phyloP scores from a whole-genome alignment of 2,888 invertebrate genomes.

The Morpho deidamia region DNA sequence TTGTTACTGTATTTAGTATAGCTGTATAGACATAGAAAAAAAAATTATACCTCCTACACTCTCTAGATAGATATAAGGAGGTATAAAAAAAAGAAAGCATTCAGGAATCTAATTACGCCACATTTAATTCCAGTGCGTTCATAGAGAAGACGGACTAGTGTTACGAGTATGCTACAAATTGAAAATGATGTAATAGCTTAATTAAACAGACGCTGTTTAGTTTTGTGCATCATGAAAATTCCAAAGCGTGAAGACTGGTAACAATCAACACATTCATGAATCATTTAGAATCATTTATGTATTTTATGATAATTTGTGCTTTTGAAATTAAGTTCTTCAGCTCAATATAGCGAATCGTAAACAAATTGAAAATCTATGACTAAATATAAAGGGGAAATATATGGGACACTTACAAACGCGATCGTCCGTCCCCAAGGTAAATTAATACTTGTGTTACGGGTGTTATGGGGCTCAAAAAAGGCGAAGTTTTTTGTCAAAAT shows the following conservation, averaged over 20 bases:
- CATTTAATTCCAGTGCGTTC: slow-evolving; percentile 10
- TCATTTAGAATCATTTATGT: slow-evolving; percentile 3
- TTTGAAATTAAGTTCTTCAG: neutral
- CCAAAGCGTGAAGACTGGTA: neutral
- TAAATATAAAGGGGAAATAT: too few species aligned
- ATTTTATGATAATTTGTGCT: neutral
- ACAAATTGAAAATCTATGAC: too few species aligned
- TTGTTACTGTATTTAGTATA: neutral
- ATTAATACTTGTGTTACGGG: too few species aligned
- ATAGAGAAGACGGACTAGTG: slow-evolving; percentile 16
- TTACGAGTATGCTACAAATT: slow-evolving; percentile 12
- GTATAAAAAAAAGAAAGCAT: too few species aligned
- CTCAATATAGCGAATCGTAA: too few species aligned
- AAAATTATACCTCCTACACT: too few species aligned
- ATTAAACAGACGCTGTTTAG: slow-evolving; percentile 12
- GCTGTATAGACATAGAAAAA: too few species aligned
- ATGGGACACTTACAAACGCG: too few species aligned
- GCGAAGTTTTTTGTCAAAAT: too few species aligned
- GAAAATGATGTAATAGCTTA: slow-evolving; percentile 17
- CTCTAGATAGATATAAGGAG: too few species aligned
- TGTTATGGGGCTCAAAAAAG: too few species aligned
- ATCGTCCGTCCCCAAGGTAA: too few species aligned
- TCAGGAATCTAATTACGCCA: neutral
- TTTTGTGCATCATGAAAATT: slow-evolving; percentile 9
- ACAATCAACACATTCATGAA: neutral